phyloP scores from a whole-genome alignment of 2,888 invertebrate species.

The Polymixis lichenea region DNA sequence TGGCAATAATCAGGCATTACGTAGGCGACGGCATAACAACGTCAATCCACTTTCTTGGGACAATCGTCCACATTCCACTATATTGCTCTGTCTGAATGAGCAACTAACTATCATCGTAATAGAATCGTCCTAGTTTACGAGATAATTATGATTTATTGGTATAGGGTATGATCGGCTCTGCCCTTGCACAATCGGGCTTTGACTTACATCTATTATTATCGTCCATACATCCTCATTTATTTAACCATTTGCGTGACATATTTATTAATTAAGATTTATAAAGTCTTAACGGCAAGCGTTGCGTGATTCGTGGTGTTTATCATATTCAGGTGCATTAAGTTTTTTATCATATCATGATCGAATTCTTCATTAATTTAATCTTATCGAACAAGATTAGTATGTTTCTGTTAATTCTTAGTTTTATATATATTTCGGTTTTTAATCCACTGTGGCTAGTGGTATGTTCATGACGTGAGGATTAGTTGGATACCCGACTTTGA shows the following conservation, averaged over 20 bases:
- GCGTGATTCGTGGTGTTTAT: slow-evolving; percentile 27
- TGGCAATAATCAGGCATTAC: slow-evolving; percentile 60
- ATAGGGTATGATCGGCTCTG: slow-evolving; percentile 24
- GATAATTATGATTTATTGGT: slow-evolving; percentile 47
- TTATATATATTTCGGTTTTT: background rate
- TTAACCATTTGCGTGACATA: slow-evolving; percentile 48
- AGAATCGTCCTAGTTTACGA: slow-evolving; percentile 57
- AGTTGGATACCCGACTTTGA: background rate
- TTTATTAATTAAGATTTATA: slow-evolving; percentile 50
- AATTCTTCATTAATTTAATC: slow-evolving; percentile 24
- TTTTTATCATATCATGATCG: slow-evolving; percentile 38
- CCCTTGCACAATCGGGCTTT: slow-evolving; percentile 57
- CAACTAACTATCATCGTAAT: slow-evolving; percentile 55
- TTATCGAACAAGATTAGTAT: slow-evolving; percentile 33
- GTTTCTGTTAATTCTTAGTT: slow-evolving; percentile 17
- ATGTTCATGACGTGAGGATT: background rate
- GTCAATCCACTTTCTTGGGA: slow-evolving; percentile 65
- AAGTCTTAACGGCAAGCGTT: slow-evolving; percentile 6
- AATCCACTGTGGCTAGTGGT: background rate
- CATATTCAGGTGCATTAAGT: slow-evolving; percentile 27
- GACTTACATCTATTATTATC: slow-evolving; percentile 49
- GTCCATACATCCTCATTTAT: slow-evolving; percentile 56
- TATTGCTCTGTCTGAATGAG: slow-evolving; percentile 45
- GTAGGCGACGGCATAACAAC: slow-evolving; percentile 66
- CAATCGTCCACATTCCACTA: slow-evolving; percentile 57